Conservation (phyloP, 1,140 invertebrate genomes). For the Melanaphis sacchari region DNA sequence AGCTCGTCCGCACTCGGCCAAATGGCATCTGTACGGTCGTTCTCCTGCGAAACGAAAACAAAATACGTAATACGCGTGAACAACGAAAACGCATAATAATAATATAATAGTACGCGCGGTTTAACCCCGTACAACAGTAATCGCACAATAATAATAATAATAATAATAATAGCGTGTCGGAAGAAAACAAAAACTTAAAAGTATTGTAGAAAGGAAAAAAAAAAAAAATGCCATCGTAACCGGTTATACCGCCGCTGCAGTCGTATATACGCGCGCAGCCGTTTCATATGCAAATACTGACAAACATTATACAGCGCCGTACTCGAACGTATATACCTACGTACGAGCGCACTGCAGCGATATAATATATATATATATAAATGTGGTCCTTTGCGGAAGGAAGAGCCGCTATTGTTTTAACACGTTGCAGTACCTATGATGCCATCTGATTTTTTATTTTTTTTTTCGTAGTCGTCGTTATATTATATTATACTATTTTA, state of each 20-base stretch:
- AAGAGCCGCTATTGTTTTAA: slow-evolving; percentile 57
- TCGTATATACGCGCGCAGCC: background rate
- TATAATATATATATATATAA: slow-evolving; percentile 25
- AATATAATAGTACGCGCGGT: background rate
- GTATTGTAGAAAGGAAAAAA: slow-evolving; percentile 18
- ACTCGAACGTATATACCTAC: background rate
- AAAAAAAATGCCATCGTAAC: slow-evolving; percentile 42
- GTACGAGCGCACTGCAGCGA: background rate
- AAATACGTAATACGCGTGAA: slow-evolving; percentile 13
- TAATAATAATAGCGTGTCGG: background rate
- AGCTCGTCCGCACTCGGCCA: slow-evolving; percentile 92
- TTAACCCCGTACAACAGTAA: background rate
- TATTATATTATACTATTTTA: background rate
- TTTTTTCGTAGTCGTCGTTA: slow-evolving; percentile 20
- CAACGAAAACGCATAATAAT: background rate
- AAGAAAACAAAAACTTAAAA: slow-evolving; percentile 37
- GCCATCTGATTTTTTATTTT: background rate
- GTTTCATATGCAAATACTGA: slow-evolving; percentile 55
- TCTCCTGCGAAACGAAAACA: slow-evolving; percentile 74
- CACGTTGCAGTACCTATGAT: slow-evolving; percentile 20
- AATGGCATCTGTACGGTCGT: slow-evolving; percentile 94
- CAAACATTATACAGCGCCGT: background rate
- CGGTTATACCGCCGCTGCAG: slow-evolving; percentile 38
- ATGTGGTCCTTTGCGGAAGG: slow-evolving; percentile 54
- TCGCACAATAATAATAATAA: background rate